Percentiles rank a stretch among this genome's conserved stretches.
phyloP scores from a whole-genome alignment of 2,797 vertebrate genomes.

The Oreochromis grahami region DNA sequence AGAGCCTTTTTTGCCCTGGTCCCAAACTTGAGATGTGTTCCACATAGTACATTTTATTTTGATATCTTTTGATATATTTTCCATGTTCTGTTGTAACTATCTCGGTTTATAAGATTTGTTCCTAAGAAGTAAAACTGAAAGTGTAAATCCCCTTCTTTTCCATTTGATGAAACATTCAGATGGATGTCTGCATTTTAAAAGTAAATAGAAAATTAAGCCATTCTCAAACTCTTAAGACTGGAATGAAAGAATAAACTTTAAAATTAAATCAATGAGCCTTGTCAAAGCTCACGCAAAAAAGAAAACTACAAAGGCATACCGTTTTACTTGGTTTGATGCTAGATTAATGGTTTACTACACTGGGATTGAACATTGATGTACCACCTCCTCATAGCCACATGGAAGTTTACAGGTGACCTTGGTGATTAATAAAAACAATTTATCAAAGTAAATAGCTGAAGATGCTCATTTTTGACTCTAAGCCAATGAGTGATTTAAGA shows the following conservation, averaged over 20 bases:
- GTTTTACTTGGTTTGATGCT: background rate
- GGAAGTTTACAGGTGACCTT: slow-evolving; percentile 37
- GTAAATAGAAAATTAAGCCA: background rate
- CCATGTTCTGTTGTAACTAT: background rate
- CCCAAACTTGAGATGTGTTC: background rate
- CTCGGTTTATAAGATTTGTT: background rate
- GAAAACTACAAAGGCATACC: background rate
- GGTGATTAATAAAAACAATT: slow-evolving; percentile 58
- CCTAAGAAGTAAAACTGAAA: background rate
- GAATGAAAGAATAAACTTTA: slow-evolving; percentile 3
- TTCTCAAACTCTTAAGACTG: background rate
- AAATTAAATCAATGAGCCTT: background rate
- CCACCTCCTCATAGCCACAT: background rate
- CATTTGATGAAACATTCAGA: background rate
- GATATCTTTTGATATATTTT: background rate
- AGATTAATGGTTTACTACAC: background rate
- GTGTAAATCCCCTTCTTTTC: background rate
- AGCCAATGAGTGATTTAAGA: slow-evolving; percentile 68
- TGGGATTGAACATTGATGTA: background rate
- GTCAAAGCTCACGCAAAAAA: background rate
- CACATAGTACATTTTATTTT: background rate
- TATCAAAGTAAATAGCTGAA: slow-evolving; percentile 56
- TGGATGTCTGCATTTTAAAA: background rate
- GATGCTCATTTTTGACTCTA: slow-evolving; percentile 20
- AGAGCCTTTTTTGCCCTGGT: background rate